Evolutionary conservation across 2,888 invertebrate genomes (phyloP).

Genomic region (Trichacis sp.): DNA sequence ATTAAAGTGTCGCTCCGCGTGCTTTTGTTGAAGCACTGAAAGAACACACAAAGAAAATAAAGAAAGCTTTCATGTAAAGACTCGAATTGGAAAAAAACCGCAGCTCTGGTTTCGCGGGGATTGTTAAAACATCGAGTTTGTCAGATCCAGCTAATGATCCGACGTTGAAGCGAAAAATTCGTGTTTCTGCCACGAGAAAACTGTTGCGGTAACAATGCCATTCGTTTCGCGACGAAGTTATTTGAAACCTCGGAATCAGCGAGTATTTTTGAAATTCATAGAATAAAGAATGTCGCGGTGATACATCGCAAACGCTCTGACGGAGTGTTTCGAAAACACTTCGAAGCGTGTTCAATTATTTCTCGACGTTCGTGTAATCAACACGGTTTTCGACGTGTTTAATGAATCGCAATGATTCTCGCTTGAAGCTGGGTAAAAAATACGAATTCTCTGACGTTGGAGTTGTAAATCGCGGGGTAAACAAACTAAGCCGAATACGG

Average conservation of each 20-base stretch:
- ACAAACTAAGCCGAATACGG: background rate
- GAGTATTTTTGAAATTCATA: background rate
- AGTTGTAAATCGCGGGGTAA: background rate
- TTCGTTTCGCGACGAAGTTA: background rate
- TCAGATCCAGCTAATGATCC: constrained; percentile 3
- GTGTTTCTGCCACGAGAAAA: background rate
- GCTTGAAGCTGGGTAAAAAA: background rate
- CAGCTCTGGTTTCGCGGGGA: background rate
- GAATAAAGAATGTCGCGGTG: background rate
- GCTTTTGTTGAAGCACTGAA: background rate
- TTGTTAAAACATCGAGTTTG: constrained; percentile 1
- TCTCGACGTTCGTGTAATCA: too few relatives aligned
- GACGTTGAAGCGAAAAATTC: background rate
- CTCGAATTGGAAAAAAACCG: background rate
- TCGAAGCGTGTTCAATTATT: too few relatives aligned
- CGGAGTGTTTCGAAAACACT: background rate
- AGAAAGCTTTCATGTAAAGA: background rate
- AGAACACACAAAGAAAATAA: background rate
- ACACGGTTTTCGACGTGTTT: too few relatives aligned
- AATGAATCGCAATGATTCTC: too few relatives aligned
- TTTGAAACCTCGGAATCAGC: background rate
- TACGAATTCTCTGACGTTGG: background rate
- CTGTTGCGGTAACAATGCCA: background rate
- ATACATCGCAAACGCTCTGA: background rate
- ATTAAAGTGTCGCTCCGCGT: background rate